Percentiles rank a stretch among this genome's conserved stretches.
Conservation (phyloP, 2,888 invertebrate genomes). For the Stenurella melanura region DNA sequence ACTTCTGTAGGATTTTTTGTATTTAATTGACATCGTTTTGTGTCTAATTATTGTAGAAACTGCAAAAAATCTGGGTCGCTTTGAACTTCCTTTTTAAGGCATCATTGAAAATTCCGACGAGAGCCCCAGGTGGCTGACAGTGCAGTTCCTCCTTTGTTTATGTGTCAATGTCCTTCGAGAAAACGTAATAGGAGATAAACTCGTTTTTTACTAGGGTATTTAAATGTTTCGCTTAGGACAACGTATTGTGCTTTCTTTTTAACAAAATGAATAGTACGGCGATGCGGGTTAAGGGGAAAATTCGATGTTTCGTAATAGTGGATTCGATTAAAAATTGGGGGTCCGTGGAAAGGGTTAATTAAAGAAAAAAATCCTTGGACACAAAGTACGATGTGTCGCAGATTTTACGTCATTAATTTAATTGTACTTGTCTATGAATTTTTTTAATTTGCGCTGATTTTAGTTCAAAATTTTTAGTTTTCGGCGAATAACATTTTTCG, state of each 20-base stretch:
- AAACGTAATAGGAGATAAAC: conserved; percentile 28
- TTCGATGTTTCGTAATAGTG: no score
- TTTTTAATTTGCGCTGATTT: no score
- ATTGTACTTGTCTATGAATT: no score
- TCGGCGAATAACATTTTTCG: no score
- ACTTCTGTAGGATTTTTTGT: conserved; percentile 31
- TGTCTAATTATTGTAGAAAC: conserved; percentile 49
- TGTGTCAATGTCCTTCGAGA: conserved; percentile 41
- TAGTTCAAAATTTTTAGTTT: no score
- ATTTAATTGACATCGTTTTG: conserved; percentile 52
- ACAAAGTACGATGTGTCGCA: no score
- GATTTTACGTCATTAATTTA: no score
- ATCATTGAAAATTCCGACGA: conserved; percentile 43
- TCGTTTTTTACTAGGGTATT: conserved; percentile 16
- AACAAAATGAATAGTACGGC: background rate
- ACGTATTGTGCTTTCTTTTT: background rate
- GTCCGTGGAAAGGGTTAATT: no score
- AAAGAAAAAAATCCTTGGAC: no score
- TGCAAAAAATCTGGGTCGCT: conserved; percentile 54
- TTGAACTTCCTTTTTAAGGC: conserved; percentile 49
- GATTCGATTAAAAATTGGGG: no score
- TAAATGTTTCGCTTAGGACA: background rate
- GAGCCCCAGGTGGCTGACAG: conserved; percentile 39
- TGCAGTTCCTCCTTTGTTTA: conserved; percentile 48
- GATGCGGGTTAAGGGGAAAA: no score